Conservation (phyloP, 1,140 invertebrate genomes). For the Temnothorax longispinosus region DNA sequence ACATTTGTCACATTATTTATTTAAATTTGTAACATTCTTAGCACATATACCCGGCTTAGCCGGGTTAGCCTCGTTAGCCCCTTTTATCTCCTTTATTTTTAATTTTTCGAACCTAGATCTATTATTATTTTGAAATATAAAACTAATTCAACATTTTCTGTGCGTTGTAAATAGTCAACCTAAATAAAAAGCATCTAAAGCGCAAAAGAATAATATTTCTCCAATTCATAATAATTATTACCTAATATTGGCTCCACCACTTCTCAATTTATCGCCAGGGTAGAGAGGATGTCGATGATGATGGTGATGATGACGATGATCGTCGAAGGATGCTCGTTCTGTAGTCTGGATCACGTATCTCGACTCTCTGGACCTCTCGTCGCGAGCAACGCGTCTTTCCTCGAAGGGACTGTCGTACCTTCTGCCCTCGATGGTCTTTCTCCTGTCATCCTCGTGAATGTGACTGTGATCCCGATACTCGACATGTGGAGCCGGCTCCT, state of each 20-base stretch:
- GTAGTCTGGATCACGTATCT: constrained; percentile 76
- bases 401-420: constrained; percentile 82
- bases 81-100: too few species aligned
- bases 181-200: not conserved
- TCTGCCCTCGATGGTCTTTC: constrained; percentile 79
- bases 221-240: constrained; percentile 3
- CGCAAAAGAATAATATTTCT: not conserved
- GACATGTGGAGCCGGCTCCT: constrained; percentile 77
- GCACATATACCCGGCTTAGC: too few species aligned
- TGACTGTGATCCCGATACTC: constrained; percentile 80
- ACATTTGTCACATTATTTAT: too few species aligned
- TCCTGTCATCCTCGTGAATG: constrained; percentile 80
- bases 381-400: constrained; percentile 79
- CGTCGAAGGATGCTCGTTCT: constrained; percentile 81
- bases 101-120: too few species aligned
- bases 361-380: constrained; percentile 77
- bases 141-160: not conserved
- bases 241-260: constrained; percentile 66
- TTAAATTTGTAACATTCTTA: too few species aligned
- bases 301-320: constrained; percentile 79
- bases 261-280: constrained; percentile 76
- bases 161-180: not conserved
- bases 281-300: constrained; percentile 82
- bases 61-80: too few species aligned
- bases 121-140: too few species aligned